Evolutionary conservation across 2,888 invertebrate genomes (phyloP).

Genomic region (Drymonia ruficornis): DNA sequence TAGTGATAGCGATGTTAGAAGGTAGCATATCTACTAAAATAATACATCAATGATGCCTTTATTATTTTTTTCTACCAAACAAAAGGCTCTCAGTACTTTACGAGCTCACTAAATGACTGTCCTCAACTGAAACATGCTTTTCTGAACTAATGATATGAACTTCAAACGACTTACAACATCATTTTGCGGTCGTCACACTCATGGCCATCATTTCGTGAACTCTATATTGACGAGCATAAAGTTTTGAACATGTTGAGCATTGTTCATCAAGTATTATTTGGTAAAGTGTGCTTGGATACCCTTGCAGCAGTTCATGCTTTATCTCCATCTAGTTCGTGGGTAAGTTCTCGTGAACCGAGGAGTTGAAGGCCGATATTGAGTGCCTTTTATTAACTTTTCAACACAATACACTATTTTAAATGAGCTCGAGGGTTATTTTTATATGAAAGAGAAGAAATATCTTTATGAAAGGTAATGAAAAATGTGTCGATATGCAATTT

Average conservation of each 20-base stretch:
- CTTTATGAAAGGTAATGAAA: too few species aligned
- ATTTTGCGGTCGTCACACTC: slow-evolving; percentile 10
- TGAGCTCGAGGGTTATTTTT: not conserved
- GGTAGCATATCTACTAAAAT: too few species aligned
- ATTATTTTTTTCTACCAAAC: slow-evolving; percentile 12
- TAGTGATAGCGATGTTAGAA: too few species aligned
- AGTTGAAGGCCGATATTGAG: slow-evolving; percentile 54
- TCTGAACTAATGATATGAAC: slow-evolving; percentile 42
- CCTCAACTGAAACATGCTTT: slow-evolving; percentile 35
- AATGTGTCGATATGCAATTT: too few species aligned
- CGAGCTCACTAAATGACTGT: slow-evolving; percentile 32
- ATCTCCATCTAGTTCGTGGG: slow-evolving; percentile 59
- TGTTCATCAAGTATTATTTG: slow-evolving; percentile 27
- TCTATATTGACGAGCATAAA: slow-evolving; percentile 4
- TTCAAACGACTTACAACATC: slow-evolving; percentile 25
- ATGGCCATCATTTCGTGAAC: not conserved
- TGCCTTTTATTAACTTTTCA: slow-evolving; percentile 46
- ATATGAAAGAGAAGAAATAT: not conserved
- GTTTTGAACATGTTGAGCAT: slow-evolving; percentile 7
- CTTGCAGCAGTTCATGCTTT: slow-evolving; percentile 52
- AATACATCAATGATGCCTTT: too few species aligned
- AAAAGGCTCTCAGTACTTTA: slow-evolving; percentile 23
- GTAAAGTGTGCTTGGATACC: slow-evolving; percentile 35
- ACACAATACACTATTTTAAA: slow-evolving; percentile 18
- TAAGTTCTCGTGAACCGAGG: slow-evolving; percentile 31